Conservation (phyloP, 2,797 vertebrate genomes). For the Galaxias olidus region DNA sequence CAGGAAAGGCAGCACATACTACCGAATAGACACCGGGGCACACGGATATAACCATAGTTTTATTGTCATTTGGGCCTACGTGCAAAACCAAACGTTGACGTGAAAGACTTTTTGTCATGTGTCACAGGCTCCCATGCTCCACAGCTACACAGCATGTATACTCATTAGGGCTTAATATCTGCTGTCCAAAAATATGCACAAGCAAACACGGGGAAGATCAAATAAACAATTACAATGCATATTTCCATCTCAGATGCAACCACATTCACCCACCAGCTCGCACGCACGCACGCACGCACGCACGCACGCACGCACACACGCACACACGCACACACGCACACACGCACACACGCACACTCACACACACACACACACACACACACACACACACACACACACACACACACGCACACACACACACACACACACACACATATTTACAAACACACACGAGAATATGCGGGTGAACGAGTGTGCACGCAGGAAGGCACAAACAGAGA, state of each 20-base stretch:
- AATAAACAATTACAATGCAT: too few species aligned
- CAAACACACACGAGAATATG: background rate
- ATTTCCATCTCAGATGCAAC: background rate
- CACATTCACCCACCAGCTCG: background rate
- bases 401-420: constrained; percentile 20
- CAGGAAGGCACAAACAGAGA: constrained; percentile 12
- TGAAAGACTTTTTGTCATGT: too few species aligned
- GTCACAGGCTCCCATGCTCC: too few species aligned
- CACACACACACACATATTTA: background rate
- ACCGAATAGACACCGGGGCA: too few species aligned
- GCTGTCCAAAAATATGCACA: too few species aligned
- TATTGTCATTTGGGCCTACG: too few species aligned
- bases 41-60: too few species aligned
- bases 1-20: too few species aligned
- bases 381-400: constrained; percentile 11
- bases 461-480: background rate
- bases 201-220: too few species aligned
- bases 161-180: too few species aligned
- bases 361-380: constrained; percentile 5
- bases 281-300: background rate
- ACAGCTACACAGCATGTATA: too few species aligned
- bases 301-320: constrained; percentile 3
- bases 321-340: constrained; percentile 15
- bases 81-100: too few species aligned
- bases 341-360: constrained; percentile 1